Percentiles rank a stretch among this genome's conserved stretches.
Evolutionary conservation across 1,140 invertebrate genomes (phyloP).

Genomic region (Drosophila kurseongensis): DNA sequence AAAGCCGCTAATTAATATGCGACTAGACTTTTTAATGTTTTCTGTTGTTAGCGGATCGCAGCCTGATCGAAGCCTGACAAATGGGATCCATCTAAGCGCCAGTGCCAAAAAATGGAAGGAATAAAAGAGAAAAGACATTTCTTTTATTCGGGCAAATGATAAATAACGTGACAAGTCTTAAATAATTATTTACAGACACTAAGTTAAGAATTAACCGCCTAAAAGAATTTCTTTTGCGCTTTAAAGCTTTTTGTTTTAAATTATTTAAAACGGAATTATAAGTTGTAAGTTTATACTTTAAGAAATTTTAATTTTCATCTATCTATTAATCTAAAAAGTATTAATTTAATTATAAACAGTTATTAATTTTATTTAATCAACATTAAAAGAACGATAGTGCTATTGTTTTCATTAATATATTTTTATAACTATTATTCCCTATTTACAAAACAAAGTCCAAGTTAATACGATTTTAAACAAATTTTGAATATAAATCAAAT

Average conservation of each 20-base stretch:
- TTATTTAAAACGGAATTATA: no score
- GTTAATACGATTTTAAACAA: no score
- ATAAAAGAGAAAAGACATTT: background rate
- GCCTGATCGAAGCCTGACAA: slow-evolving; percentile 39
- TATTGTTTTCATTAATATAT: no score
- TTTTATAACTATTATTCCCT: no score
- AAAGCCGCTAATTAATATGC: slow-evolving; percentile 45
- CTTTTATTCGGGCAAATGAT: background rate
- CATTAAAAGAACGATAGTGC: no score
- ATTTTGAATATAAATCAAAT: no score
- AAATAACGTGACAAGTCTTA: background rate
- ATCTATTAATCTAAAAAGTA: no score
- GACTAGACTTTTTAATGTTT: slow-evolving; percentile 1
- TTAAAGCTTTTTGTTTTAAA: no score
- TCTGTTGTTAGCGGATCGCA: slow-evolving; percentile 21
- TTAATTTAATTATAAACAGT: background rate
- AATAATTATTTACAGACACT: background rate
- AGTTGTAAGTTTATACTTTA: no score
- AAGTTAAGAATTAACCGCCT: background rate
- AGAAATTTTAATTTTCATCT: no score
- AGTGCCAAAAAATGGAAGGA: background rate
- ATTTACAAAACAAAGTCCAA: no score
- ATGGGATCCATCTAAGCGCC: slow-evolving; percentile 19
- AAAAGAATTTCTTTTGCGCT: background rate
- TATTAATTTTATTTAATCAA: no score